A percentile compares a stretch with the other conserved stretches of the same genome.
Conservation (phyloP, 1,140 invertebrate species). For the Aphidius gifuensis region DNA sequence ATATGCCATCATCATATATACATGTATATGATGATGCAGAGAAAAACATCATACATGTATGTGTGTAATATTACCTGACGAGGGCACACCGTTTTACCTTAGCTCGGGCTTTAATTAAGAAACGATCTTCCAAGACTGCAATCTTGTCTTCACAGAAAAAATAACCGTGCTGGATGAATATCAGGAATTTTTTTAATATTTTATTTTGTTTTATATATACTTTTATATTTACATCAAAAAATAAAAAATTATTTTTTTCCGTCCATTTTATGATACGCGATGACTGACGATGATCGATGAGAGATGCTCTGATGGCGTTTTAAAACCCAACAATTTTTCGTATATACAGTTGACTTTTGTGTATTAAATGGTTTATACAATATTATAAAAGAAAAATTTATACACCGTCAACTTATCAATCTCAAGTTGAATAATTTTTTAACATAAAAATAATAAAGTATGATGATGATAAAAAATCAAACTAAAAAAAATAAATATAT, state of each 20-base stretch:
- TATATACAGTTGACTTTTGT: slow-evolving; percentile 3
- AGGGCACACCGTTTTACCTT: slow-evolving; percentile 14
- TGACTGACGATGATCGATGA: slow-evolving; percentile 50
- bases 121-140: slow-evolving; percentile 35
- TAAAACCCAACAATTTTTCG: slow-evolving; percentile 33
- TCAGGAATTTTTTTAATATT: slow-evolving; percentile 34
- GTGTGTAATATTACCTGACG: slow-evolving; percentile 17
- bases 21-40: too few species aligned
- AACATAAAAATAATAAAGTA: too few species aligned
- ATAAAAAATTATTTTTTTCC: slow-evolving; percentile 6
- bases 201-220: slow-evolving; percentile 10
- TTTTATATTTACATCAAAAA: neutral
- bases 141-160: slow-evolving; percentile 24
- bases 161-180: slow-evolving; percentile 21
- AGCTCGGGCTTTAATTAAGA: slow-evolving; percentile 43
- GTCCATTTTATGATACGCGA: slow-evolving; percentile 10
- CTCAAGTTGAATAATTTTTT: slow-evolving; percentile 8
- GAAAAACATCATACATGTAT: neutral
- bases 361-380: neutral
- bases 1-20: slow-evolving; percentile 21
- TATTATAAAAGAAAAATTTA: slow-evolving; percentile 1
- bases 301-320: slow-evolving; percentile 20
- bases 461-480: too few species aligned
- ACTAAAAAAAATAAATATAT: too few species aligned
- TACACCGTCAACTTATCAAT: slow-evolving; percentile 11